Evolutionary conservation across 2,888 invertebrate species (phyloP).

Genomic region (Cheilosia pagana): DNA sequence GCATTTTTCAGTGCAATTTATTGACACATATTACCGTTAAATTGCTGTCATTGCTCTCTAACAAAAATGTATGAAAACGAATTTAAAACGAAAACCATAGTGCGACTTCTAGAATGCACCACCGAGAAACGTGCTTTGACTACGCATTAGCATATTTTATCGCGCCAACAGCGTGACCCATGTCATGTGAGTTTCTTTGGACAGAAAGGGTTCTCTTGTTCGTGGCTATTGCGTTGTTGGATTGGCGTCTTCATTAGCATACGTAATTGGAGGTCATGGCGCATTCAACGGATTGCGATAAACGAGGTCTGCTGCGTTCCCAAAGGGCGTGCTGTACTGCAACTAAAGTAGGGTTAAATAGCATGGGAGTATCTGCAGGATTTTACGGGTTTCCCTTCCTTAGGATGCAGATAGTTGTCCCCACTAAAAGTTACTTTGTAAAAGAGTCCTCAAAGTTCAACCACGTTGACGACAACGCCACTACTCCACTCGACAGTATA

Average conservation of each 20-base stretch:
- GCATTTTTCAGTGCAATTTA: too few relatives aligned
- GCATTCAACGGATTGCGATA: conserved; percentile 35
- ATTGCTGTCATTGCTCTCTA: neutral
- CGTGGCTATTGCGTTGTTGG: conserved; percentile 17
- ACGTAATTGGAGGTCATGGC: conserved; percentile 60
- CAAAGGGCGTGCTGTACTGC: conserved; percentile 7
- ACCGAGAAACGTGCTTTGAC: conserved; percentile 30
- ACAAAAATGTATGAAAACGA: neutral
- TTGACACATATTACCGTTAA: too few relatives aligned
- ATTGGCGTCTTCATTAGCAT: conserved; percentile 51
- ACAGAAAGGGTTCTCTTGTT: conserved; percentile 32
- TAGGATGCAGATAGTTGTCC: neutral
- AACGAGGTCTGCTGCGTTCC: conserved; percentile 15
- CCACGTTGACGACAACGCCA: conserved; percentile 39
- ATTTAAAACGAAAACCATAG: conserved; percentile 13
- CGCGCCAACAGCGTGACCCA: conserved; percentile 3
- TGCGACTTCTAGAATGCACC: conserved; percentile 14
- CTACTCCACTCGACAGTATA: conserved; percentile 1
- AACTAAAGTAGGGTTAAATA: conserved; percentile 20
- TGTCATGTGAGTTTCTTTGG: neutral
- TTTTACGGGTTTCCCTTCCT: neutral
- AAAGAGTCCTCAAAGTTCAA: conserved; percentile 59
- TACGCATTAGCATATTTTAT: neutral
- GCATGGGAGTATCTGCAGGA: neutral
- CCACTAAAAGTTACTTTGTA: neutral